Conservation (phyloP, 1,140 invertebrate genomes). For the Antheraea mylitta region DNA sequence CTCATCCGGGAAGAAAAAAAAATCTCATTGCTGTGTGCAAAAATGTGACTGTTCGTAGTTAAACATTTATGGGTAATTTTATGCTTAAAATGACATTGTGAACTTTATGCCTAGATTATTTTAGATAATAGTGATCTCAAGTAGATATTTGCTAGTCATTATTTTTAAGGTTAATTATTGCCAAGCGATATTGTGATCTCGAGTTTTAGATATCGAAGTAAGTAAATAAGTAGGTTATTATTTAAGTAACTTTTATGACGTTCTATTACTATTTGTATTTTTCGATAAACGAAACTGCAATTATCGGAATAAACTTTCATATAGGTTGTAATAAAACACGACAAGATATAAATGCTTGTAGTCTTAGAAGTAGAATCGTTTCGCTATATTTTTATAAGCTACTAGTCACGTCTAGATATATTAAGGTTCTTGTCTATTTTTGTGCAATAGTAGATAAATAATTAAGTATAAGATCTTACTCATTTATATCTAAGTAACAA, state of each 20-base stretch:
- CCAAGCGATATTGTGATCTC: conserved; percentile 73
- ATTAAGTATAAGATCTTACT: neutral
- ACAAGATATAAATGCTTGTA: conserved; percentile 3
- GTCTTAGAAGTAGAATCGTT: conserved; percentile 10
- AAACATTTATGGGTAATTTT: neutral
- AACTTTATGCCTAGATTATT: conserved; percentile 12
- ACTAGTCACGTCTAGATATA: conserved; percentile 1
- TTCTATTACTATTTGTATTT: neutral
- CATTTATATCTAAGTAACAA: neutral
- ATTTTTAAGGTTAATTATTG: conserved; percentile 51
- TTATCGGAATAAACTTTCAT: too few relatives aligned
- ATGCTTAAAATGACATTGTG: neutral
- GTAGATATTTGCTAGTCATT: conserved; percentile 38
- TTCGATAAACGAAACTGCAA: neutral
- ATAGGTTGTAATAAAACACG: neutral
- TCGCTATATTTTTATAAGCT: conserved; percentile 12
- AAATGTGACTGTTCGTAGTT: neutral
- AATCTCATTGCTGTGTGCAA: neutral
- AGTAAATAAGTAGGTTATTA: conserved; percentile 12
- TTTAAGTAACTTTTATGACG: neutral
- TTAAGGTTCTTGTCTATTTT: conserved; percentile 4
- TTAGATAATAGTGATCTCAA: conserved; percentile 29
- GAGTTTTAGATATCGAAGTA: conserved; percentile 20
- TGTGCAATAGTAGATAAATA: conserved; percentile 5
- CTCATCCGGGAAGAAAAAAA: too few relatives aligned